Conservation (phyloP, 1,140 invertebrate genomes). For the Drosophila sucinea region DNA sequence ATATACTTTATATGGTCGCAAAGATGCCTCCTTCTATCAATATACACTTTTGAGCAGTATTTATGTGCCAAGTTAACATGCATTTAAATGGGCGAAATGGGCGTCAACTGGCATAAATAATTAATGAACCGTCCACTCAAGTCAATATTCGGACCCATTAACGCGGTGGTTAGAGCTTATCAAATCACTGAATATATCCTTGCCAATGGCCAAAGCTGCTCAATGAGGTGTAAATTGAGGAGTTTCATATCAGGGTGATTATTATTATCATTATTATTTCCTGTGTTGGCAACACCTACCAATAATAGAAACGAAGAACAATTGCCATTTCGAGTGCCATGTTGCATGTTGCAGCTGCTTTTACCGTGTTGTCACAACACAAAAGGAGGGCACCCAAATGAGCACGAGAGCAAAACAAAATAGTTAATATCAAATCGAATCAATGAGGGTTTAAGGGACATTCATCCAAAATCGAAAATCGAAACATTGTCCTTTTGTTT, state of each 20-base stretch:
- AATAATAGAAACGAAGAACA: slow-evolving; percentile 32
- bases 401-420: slow-evolving; percentile 49
- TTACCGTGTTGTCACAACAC: slow-evolving; percentile 41
- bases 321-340: slow-evolving; percentile 10
- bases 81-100: slow-evolving; percentile 5
- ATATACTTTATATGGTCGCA: too few species aligned
- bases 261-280: neutral
- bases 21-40: too few species aligned
- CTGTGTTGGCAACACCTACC: slow-evolving; percentile 41
- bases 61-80: neutral
- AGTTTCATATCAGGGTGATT: slow-evolving; percentile 23
- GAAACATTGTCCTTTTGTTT: slow-evolving; percentile 56
- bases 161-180: slow-evolving; percentile 49
- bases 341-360: slow-evolving; percentile 33
- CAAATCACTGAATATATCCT: slow-evolving; percentile 28
- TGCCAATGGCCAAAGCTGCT: slow-evolving; percentile 37
- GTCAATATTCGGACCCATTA: slow-evolving; percentile 49
- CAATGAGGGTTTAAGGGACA: slow-evolving; percentile 5
- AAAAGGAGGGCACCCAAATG: slow-evolving; percentile 50
- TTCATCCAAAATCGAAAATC: slow-evolving; percentile 37
- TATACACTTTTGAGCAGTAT: too few species aligned
- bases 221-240: slow-evolving; percentile 65
- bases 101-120: slow-evolving; percentile 4
- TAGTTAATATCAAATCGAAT: neutral
- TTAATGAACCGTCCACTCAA: slow-evolving; percentile 28